A percentile compares a stretch with the other conserved stretches of the same genome.
Evolutionary conservation across 2,797 vertebrate species (phyloP).

Genomic region (Saguinus oedipus): DNA sequence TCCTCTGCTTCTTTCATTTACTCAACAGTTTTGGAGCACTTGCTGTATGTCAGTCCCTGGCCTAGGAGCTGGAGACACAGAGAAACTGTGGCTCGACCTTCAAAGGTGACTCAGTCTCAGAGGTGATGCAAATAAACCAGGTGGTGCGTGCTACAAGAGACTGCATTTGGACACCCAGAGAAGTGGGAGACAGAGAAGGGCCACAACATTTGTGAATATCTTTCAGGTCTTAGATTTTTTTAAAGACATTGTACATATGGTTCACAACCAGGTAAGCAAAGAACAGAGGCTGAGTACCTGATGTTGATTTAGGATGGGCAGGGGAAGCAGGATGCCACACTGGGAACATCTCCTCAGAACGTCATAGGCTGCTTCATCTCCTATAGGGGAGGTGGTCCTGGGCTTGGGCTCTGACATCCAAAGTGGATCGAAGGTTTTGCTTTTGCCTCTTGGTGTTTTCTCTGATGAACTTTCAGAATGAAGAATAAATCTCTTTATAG

Average conservation of each 20-base stretch:
- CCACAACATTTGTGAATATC: not conserved
- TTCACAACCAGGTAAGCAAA: not conserved
- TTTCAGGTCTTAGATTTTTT: not conserved
- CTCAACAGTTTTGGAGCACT: not conserved
- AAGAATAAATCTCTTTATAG: not conserved
- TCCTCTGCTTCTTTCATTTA: not conserved
- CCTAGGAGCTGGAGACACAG: not conserved
- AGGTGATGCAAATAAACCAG: not conserved
- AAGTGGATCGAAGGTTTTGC: not conserved
- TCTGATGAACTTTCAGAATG: constrained; percentile 37
- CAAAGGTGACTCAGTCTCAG: not conserved
- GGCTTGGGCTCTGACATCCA: not conserved
- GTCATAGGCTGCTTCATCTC: constrained; percentile 50
- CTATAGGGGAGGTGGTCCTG: not conserved
- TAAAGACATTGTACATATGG: not conserved
- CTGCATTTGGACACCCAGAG: not conserved
- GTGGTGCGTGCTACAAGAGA: not conserved
- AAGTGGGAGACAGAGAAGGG: not conserved
- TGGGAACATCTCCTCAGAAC: constrained; percentile 61
- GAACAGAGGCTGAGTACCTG: constrained; percentile 68
- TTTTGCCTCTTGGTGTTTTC: not conserved
- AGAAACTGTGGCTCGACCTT: not conserved
- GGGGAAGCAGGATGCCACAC: constrained; percentile 77
- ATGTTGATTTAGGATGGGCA: constrained; percentile 66
- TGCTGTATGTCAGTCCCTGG: not conserved